Evolutionary conservation across 2,113 vertebrate species (phyloP).

Genomic region (Gymnogyps californianus): DNA sequence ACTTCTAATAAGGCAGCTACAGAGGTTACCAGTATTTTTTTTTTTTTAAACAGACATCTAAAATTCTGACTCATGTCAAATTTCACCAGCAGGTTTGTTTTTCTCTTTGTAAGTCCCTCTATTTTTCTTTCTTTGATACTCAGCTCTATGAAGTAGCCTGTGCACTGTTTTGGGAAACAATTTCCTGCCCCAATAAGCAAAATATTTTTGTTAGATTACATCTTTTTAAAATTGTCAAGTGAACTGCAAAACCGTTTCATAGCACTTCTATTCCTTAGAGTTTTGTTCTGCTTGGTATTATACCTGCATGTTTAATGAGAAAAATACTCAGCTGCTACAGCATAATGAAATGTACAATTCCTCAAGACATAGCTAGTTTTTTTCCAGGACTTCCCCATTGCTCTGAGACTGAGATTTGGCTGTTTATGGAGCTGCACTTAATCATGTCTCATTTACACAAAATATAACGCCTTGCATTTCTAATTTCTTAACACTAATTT

Average conservation of each 20-base stretch:
- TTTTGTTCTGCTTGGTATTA: not conserved
- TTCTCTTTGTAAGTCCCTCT: not conserved
- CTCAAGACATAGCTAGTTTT: not conserved
- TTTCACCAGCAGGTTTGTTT: not conserved
- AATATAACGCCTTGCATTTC: conserved; percentile 1
- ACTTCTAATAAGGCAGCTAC: not conserved
- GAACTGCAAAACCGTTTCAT: not conserved
- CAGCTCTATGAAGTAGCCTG: not conserved
- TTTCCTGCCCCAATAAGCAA: conserved; percentile 14
- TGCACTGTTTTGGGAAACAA: conserved; percentile 12
- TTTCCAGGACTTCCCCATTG: not conserved
- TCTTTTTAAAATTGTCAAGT: not conserved
- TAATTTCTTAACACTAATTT: conserved; percentile 21
- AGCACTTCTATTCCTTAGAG: not conserved
- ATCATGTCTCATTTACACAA: not conserved
- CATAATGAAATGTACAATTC: not conserved
- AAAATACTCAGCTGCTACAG: conserved; percentile 13
- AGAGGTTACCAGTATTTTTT: not conserved
- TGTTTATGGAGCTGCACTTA: not conserved
- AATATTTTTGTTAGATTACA: not conserved
- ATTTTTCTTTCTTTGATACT: not conserved
- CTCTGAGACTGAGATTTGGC: not conserved
- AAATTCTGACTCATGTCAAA: not conserved
- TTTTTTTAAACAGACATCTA: not conserved
- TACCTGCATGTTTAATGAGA: not conserved